Conservation (phyloP, 2,797 vertebrate species). For the Poeciliopsis presidionis region DNA sequence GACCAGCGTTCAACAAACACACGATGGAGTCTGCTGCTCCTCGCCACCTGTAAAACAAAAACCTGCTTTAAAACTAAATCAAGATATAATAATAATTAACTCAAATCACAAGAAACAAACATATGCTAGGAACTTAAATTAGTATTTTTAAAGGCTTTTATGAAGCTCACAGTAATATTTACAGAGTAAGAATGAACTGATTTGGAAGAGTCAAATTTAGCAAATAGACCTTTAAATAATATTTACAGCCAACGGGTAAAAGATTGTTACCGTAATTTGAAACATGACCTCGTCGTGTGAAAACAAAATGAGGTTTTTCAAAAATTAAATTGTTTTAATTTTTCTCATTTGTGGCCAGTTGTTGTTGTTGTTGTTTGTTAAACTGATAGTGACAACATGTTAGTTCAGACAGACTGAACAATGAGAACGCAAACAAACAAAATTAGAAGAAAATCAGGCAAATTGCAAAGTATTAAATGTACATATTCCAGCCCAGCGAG, state of each 20-base stretch:
- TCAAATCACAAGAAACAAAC: background rate
- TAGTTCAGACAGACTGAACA: background rate
- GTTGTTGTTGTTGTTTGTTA: background rate
- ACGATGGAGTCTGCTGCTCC: background rate
- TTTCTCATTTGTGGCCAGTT: background rate
- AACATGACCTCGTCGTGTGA: background rate
- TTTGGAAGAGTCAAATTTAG: background rate
- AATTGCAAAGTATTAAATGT: background rate
- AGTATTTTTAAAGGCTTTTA: background rate
- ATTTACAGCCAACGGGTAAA: background rate
- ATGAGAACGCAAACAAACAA: background rate
- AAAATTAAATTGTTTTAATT: background rate
- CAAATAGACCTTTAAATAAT: background rate
- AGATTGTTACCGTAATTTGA: background rate
- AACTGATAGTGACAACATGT: background rate
- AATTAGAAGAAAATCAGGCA: background rate
- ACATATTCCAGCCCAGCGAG: background rate
- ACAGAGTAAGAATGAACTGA: background rate
- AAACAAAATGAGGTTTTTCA: background rate
- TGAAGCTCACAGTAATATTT: background rate
- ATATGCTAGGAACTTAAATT: background rate
- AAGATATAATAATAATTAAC: background rate
- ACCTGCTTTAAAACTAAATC: background rate
- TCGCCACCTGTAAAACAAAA: background rate
- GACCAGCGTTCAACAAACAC: background rate